Evolutionary conservation across 2,113 vertebrate genomes (phyloP), one percentile per base, ranked within the genome.

Genomic region (Dascyllus trimaculatus): DNA sequence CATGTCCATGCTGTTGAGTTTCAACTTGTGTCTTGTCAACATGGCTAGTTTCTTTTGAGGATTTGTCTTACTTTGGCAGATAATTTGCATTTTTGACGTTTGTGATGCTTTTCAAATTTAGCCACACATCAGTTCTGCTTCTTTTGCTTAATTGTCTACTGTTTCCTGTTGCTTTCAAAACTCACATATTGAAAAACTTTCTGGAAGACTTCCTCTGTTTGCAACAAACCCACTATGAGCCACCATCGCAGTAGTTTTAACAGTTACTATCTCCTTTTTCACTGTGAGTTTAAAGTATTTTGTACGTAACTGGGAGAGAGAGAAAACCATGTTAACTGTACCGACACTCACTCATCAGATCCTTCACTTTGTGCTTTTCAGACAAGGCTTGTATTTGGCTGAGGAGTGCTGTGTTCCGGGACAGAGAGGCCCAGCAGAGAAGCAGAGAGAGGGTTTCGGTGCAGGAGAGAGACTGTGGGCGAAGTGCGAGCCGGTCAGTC

Each of bases 321-420:
- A 29, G 29, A 35, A 35, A 35, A 35, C 32, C 9, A 35, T 15
- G 13, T 15, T 13, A 43, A 43, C 4, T 43, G 40, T 43, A 43
- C 40, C 1, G 1, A 25, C 60, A 96, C 97, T 97, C 91, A 98
- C 98, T 94, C 53, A 94, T 84, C 40, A 98, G 48, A 38, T 96
- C 95, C 86, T 89, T 95, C 73, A 93, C 59, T 52, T 87, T 92
- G 86, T 93, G 87, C 53, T 94, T 94, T 66, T 96, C 93, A 54
- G 90, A 86, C 38, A 95, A 22, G 1, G 74, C 46, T 51, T 93
- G 95, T 71, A 98, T 69, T 22, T 89, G 93, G 35, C 91, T 75
- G 2, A 96, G 94, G 4, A 97, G 92, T 0, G 72, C 53, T 4
- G 52, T 17, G 63, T 96, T 92, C 21, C 59, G 90, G 53, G 89